Conservation (phyloP, 2,888 invertebrate genomes). For the Chymomyza procnemis region DNA sequence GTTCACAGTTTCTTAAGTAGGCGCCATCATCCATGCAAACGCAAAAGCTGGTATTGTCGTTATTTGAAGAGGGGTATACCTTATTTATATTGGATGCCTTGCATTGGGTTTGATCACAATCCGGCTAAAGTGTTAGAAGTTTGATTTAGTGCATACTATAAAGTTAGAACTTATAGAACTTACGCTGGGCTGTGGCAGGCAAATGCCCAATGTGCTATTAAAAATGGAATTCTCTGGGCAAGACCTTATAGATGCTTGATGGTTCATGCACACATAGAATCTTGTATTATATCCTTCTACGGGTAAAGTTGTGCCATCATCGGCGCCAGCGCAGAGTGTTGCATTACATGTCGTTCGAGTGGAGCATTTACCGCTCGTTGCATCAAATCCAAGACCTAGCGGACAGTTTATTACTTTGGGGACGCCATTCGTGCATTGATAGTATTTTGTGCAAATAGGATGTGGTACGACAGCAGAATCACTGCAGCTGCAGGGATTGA, state of each 20-base stretch:
- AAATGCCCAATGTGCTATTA: conserved; percentile 20
- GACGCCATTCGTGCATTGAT: conserved; percentile 58
- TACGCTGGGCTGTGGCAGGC: conserved; percentile 58
- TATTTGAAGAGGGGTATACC: conserved; percentile 37
- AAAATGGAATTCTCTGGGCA: conserved; percentile 41
- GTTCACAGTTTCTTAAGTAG: conserved; percentile 43
- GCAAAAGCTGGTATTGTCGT: conserved; percentile 55
- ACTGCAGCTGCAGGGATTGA: conserved; percentile 65
- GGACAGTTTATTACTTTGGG: conserved; percentile 59
- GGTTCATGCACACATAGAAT: conserved; percentile 56
- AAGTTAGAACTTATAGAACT: conserved; percentile 24
- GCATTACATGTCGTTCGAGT: conserved; percentile 38
- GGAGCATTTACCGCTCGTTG: conserved; percentile 44
- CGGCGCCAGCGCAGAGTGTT: conserved; percentile 47
- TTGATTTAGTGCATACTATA: neutral
- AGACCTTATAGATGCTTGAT: conserved; percentile 28
- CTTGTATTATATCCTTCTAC: conserved; percentile 42
- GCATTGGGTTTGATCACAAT: conserved; percentile 54
- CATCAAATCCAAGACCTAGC: conserved; percentile 51
- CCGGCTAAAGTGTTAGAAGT: conserved; percentile 30
- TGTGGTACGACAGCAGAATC: conserved; percentile 43
- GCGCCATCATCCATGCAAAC: conserved; percentile 46
- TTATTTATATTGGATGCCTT: neutral
- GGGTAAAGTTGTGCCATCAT: conserved; percentile 43
- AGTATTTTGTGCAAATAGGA: conserved; percentile 72